Percentiles rank a stretch among this genome's conserved stretches.
Evolutionary conservation across 2,113 vertebrate genomes (phyloP).

Genomic region (Phaethornis superciliosus): DNA sequence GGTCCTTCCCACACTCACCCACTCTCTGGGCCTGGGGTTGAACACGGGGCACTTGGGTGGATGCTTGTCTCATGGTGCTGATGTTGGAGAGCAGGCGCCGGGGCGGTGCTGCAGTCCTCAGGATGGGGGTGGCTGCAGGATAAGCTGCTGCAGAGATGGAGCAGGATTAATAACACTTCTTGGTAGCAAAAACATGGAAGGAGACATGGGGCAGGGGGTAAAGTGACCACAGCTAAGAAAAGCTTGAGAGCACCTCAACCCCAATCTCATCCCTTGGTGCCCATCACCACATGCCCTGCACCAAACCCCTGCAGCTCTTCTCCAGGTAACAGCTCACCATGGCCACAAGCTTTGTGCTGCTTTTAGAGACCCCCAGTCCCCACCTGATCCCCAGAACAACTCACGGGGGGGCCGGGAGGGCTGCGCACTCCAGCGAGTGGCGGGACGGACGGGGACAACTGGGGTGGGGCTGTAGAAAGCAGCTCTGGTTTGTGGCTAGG

Average conservation of each 20-base stretch:
- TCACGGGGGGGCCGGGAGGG: constrained; percentile 83
- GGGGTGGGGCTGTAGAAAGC: constrained; percentile 83
- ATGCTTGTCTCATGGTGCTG: constrained; percentile 85
- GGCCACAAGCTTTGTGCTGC: background rate
- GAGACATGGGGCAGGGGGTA: fast-evolving
- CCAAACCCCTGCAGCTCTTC: fast-evolving
- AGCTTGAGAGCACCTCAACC: background rate
- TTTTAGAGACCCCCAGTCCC: background rate
- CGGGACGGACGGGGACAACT: constrained; percentile 75
- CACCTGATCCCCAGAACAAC: background rate
- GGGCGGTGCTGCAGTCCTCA: constrained; percentile 54
- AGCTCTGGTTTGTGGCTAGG: constrained; percentile 81
- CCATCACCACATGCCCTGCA: background rate
- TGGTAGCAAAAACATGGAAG: fast-evolving
- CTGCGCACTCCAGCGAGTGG: constrained; percentile 86
- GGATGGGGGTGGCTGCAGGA: constrained; percentile 69
- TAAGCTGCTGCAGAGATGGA: constrained; percentile 31
- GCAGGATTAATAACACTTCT: background rate
- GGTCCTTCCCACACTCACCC: constrained; percentile 76
- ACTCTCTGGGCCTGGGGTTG: constrained; percentile 82
- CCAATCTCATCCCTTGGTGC: fast-evolving
- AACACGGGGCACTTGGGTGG: constrained; percentile 84
- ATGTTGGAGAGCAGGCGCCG: constrained; percentile 78
- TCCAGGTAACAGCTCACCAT: background rate
- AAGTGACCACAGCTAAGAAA: background rate